Evolutionary conservation across 2,113 vertebrate genomes (phyloP).

Genomic region (Tretioscincus oriximinensis): DNA sequence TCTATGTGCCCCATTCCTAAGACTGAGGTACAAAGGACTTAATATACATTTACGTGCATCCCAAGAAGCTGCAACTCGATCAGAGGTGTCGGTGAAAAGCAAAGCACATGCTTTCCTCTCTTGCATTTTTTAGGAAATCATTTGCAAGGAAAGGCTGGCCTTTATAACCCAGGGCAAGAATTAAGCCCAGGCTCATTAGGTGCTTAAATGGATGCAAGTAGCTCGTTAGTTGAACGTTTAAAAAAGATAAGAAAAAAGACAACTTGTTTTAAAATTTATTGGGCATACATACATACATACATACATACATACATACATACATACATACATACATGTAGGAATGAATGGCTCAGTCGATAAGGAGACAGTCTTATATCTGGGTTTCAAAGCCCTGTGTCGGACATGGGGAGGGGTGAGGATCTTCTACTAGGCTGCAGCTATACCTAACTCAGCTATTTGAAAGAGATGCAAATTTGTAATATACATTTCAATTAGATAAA

Average conservation of each 20-base stretch:
- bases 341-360: too few species aligned
- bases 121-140: not conserved
- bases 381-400: too few species aligned
- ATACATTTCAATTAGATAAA: too few species aligned
- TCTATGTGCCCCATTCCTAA: not conserved
- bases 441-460: too few species aligned
- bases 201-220: not conserved
- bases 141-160: not conserved
- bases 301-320: too few species aligned
- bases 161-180: not conserved
- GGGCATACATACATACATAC: too few species aligned
- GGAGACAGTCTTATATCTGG: too few species aligned
- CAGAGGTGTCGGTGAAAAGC: not conserved
- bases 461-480: too few species aligned
- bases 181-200: not conserved
- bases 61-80: not conserved
- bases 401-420: too few species aligned
- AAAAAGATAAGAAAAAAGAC: not conserved
- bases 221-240: not conserved
- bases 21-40: constrained; percentile 10
- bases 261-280: too few species aligned
- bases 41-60: not conserved
- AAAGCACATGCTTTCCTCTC: not conserved
- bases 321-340: too few species aligned
- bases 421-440: too few species aligned